Conservation (phyloP, 2,113 vertebrate species). For the Stomatorhinus ivindoensis region DNA sequence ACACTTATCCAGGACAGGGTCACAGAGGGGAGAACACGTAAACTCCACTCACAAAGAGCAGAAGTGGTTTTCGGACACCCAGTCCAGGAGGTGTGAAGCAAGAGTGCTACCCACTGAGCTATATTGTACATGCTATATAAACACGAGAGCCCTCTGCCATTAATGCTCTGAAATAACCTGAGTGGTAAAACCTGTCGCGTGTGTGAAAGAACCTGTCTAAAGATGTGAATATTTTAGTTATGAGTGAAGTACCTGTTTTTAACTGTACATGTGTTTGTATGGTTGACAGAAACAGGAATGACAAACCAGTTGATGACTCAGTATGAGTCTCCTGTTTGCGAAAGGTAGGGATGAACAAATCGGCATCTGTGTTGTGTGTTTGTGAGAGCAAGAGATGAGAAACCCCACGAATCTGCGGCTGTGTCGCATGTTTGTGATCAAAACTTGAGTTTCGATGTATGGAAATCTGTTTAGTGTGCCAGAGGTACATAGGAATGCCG, state of each 20-base stretch:
- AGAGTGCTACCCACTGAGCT: neutral
- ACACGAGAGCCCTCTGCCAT: neutral
- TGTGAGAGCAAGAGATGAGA: neutral
- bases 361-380: neutral
- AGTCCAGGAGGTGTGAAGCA: neutral
- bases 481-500: neutral
- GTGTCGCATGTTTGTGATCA: neutral
- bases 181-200: neutral
- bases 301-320: conserved; percentile 1
- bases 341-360: neutral
- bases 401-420: neutral
- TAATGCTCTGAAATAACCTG: neutral
- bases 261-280: neutral
- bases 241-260: neutral
- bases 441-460: neutral
- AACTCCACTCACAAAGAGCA: neutral
- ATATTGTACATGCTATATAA: neutral
- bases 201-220: neutral
- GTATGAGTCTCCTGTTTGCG: neutral
- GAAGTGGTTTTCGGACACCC: neutral
- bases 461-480: neutral
- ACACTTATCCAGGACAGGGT: neutral
- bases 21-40: neutral
- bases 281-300: neutral
- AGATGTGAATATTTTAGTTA: neutral